These are phyloP conservation scores for Drosophila colorata DNA, from an alignment of 2,888 invertebrate species.

Conservation along the genomic window DNA sequence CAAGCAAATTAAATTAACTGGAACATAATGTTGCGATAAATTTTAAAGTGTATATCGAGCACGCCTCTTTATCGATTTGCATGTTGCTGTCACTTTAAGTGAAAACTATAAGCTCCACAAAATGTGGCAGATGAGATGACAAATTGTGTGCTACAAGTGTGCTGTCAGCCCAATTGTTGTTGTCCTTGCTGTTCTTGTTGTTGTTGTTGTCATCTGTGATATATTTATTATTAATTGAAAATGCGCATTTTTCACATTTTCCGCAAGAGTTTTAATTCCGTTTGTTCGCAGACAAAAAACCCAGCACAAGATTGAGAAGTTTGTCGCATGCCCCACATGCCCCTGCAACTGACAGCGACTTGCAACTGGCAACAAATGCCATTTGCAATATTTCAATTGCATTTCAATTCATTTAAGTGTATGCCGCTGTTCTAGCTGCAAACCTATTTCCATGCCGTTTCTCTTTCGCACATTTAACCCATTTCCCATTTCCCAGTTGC, in stretches of 20 bases:
- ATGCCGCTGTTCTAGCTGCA: constrained; percentile 21
- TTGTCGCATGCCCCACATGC: constrained; percentile 5
- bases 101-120: constrained; percentile 2
- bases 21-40: neutral
- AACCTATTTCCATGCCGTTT: constrained; percentile 35
- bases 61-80: constrained; percentile 1
- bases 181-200: constrained; percentile 3
- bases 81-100: constrained; percentile 4
- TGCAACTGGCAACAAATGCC: constrained; percentile 57
- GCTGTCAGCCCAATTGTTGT: constrained; percentile 1
- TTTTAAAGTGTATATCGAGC: neutral
- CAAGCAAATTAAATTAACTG: no score
- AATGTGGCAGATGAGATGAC: constrained; percentile 14
- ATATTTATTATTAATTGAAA: constrained; percentile 47
- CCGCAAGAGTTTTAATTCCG: constrained; percentile 26
- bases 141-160: neutral
- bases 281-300: constrained; percentile 1
- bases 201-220: constrained; percentile 14
- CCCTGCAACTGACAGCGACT: constrained; percentile 1
- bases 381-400: constrained; percentile 73
- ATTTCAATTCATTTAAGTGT: constrained; percentile 62
- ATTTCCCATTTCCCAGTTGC: constrained; percentile 25
- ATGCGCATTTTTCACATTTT: constrained; percentile 32
- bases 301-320: constrained; percentile 2
- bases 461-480: constrained; percentile 52